Evolutionary conservation across 1,140 invertebrate genomes (phyloP), one percentile per base, ranked within the genome.

Genomic region (Drosophila cardini): DNA sequence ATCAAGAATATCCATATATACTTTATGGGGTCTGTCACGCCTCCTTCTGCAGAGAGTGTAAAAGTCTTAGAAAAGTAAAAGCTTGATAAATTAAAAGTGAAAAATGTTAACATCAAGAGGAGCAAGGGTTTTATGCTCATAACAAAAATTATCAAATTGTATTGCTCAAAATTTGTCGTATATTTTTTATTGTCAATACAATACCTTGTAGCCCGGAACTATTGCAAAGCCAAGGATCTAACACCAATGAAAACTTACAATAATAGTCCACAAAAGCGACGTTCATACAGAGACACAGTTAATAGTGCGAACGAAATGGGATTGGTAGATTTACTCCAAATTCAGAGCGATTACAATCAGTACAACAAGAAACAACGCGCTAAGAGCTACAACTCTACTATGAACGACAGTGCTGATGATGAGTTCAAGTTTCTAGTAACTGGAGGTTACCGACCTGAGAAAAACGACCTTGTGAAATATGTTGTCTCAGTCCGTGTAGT

Each of bases 371-470:
- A 53, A 38, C 38, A 38, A 1, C 21, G 10, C 15, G 16, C 26
- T 8, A 38, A n/a, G 8, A 15, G 26, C 10, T 11, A 8, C 10
- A 36, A 45, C 30, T 15, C 26, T 2, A 63, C 7, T 7, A 46
- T 1, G 10, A 21, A 13, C 26, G 26, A 0, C 6, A 16, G 13
- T 42, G 36, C 32, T 1, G 46, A 38, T 36, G 34, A 72, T 15
- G 75, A 81, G 3, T 86, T 86, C 8, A 53, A 64, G 0, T 86
- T 72, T 46, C 40, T 86, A 6, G 36, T 86, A 0, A 86, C 82
- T 0, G 82, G 78, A 8, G 82, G 82, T 13, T 85, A 85, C 18
- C 65, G 81, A 11, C 81, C 81, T 0, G 2, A 9, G 0, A n/a
- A 7, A 0, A 85, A 85, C 7, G 16, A 48, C 0, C 38, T 80